Percentiles rank a stretch among this genome's conserved stretches.
Evolutionary conservation across 2,888 invertebrate species (phyloP).

Genomic region (Stenurella melanura): DNA sequence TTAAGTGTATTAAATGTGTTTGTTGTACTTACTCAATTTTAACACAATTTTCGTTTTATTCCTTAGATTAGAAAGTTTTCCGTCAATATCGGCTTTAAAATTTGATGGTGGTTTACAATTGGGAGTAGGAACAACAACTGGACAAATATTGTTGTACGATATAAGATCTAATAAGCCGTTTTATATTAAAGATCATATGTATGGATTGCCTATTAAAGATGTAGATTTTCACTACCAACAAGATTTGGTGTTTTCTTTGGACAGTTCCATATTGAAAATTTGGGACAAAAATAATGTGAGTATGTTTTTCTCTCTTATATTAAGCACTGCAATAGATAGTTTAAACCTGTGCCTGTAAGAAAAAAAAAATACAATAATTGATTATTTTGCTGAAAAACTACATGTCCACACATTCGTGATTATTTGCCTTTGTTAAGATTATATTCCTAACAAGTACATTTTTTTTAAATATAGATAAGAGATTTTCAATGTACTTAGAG

Average conservation of each 20-base stretch:
- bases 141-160: slow-evolving; percentile 96
- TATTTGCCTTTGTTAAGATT: no score
- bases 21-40: slow-evolving; percentile 9
- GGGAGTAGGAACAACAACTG: slow-evolving; percentile 95
- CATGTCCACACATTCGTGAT: no score
- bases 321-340: neutral
- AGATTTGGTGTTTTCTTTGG: slow-evolving; percentile 92
- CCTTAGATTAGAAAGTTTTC: slow-evolving; percentile 78
- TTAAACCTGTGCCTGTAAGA: neutral
- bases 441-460: no score
- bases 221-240: slow-evolving; percentile 88
- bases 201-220: slow-evolving; percentile 91
- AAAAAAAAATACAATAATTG: no score
- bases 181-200: slow-evolving; percentile 95
- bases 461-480: no score
- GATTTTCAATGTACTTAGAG: no score
- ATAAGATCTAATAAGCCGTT: slow-evolving; percentile 93
- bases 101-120: slow-evolving; percentile 85
- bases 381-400: no score
- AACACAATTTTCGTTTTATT: slow-evolving; percentile 59
- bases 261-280: slow-evolving; percentile 90
- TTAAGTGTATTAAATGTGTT: neutral
- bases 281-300: slow-evolving; percentile 91
- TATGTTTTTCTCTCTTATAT: slow-evolving; percentile 38
- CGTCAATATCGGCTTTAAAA: slow-evolving; percentile 86